Evolutionary conservation across 2,797 vertebrate species (phyloP), one percentile per base, ranked within the genome.

Genomic region (Microcaecilia unicolor): DNA sequence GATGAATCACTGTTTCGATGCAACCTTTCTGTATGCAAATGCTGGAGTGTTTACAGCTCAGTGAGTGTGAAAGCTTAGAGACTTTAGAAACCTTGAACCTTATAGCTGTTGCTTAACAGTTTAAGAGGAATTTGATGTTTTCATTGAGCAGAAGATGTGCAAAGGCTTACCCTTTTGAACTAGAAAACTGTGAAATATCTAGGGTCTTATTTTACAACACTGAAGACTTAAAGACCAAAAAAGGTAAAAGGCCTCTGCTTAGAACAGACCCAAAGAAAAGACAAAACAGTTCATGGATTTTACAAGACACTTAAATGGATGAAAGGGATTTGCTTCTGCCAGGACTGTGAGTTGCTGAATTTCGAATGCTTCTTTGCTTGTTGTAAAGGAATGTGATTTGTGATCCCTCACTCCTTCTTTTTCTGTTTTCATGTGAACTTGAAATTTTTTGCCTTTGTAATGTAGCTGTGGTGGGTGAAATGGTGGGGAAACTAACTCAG

Each of bases 401-500:
- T n/a, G n/a, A 18, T 64, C 29, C 58, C 17, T 48, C 25, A 3
- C 48, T 47, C 24, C 33, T 34, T 47, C 24, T 33, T 34, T 57
- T 57, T 21, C 43, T 53, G 31, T 48, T 62, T 55, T 47, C 38
- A 37, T 56, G 54, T 45, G 54, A 53, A 55, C 45, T 55, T 52
- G 43, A 19, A 11, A 17, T 44, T 55, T 73, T 64, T 61, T 41
- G 59, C 63, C 61, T 78, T 62, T 76, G 67, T 49, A 62, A 58
- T 35, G 45, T 69, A 56, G 72, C 71, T 80, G 67, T 89, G 87
- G 87, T 78, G 86, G 86, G 85, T 89, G 84, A 88, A 87, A 83
- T 81, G 72, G 67, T 58, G 67, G 78, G 77, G 82, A 85, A 88
- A 85, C 76, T 77, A 86, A 84, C 83, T 80, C 84, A 86, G 91